phyloP scores from a whole-genome alignment of 2,113 vertebrate genomes.

The Procavia capensis region DNA sequence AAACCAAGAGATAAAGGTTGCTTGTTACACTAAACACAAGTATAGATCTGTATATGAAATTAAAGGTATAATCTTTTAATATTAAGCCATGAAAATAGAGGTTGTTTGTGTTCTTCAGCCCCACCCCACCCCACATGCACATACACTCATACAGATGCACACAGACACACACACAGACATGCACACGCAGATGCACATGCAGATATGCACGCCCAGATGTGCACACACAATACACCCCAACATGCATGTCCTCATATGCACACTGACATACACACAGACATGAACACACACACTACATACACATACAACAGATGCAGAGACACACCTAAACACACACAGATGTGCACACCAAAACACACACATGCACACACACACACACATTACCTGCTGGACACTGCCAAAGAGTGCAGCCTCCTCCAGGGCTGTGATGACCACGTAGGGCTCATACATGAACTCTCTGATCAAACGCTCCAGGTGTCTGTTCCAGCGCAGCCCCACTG shows the following conservation, averaged over 20 bases:
- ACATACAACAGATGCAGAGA: too few species aligned
- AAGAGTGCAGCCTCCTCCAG: constrained; percentile 93
- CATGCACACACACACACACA: rapidly evolving
- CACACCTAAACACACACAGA: too few species aligned
- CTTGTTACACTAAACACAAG: not conserved
- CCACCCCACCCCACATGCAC: not conserved
- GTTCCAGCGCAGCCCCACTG: constrained; percentile 90
- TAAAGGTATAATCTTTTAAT: not conserved
- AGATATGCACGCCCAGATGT: rapidly evolving
- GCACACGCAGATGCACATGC: not conserved
- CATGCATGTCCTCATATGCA: too few species aligned
- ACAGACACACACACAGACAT: too few species aligned
- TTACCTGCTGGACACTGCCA: constrained; percentile 94
- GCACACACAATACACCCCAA: constrained; percentile 83
- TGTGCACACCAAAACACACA: not conserved
- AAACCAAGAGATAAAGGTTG: not conserved
- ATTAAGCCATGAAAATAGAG: not conserved
- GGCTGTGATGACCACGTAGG: constrained; percentile 89
- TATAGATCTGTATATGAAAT: not conserved
- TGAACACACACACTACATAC: not conserved
- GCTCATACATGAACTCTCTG: constrained; percentile 89
- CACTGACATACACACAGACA: too few species aligned
- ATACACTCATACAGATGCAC: too few species aligned
- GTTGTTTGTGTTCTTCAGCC: not conserved
- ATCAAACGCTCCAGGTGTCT: constrained; percentile 85